phyloP scores from a whole-genome alignment of 2,888 invertebrate genomes.

The Petrophora chlorosata region DNA sequence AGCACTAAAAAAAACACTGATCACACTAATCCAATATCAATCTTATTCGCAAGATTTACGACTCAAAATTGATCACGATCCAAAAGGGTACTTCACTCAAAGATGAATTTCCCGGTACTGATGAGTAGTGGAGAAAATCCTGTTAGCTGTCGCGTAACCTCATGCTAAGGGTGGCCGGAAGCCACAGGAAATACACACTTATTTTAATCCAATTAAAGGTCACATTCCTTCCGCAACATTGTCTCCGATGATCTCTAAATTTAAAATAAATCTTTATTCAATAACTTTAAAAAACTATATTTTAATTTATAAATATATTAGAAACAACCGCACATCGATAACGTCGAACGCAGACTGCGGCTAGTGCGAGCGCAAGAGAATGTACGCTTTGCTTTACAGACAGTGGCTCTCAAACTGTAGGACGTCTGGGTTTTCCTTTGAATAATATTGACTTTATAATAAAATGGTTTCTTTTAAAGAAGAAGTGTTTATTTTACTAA shows the following conservation, averaged over 20 bases:
- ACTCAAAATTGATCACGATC: slow-evolving; percentile 18
- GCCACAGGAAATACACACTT: slow-evolving; percentile 54
- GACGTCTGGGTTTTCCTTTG: slow-evolving; percentile 33
- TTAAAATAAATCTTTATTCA: background rate
- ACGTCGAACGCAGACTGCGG: slow-evolving; percentile 56
- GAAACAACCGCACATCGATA: slow-evolving; percentile 53
- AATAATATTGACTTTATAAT: slow-evolving; percentile 26
- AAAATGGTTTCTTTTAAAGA: slow-evolving; percentile 24
- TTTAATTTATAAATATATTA: slow-evolving; percentile 10
- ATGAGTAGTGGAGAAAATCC: slow-evolving; percentile 51
- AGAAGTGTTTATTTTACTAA: slow-evolving; percentile 33
- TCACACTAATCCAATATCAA: slow-evolving; percentile 28
- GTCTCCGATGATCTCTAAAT: slow-evolving; percentile 2
- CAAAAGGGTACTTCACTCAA: slow-evolving; percentile 30
- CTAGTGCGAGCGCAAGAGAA: slow-evolving; percentile 47
- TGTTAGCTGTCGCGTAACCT: slow-evolving; percentile 50
- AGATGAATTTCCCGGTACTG: slow-evolving; percentile 43
- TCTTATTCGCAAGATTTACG: slow-evolving; percentile 24
- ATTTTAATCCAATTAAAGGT: slow-evolving; percentile 56
- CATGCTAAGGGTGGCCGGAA: slow-evolving; percentile 56
- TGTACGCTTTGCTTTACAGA: slow-evolving; percentile 53
- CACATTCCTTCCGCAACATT: slow-evolving; percentile 40
- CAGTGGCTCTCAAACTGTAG: slow-evolving; percentile 61
- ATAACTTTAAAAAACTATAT: background rate
- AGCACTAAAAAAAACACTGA: slow-evolving; percentile 28